These are phyloP conservation scores for Bovichtus variegatus DNA, from an alignment of 2,797 vertebrate genomes.

Conservation along the genomic window DNA sequence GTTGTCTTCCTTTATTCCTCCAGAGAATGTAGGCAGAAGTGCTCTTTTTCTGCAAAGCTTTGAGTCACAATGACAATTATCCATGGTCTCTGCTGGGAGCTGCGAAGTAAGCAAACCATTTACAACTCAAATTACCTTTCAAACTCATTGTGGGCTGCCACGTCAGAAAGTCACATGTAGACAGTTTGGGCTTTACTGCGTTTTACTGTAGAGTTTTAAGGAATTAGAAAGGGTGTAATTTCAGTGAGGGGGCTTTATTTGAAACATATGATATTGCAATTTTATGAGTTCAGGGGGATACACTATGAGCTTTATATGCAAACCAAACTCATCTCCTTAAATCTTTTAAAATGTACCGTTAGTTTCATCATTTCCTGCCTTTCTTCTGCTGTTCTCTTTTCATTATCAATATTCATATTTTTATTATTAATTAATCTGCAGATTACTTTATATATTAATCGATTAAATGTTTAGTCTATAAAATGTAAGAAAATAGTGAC, in stretches of 20 bases:
- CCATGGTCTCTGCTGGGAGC: constrained; percentile 18
- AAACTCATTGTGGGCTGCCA: background rate
- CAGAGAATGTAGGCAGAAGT: constrained; percentile 9
- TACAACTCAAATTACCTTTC: constrained; percentile 40
- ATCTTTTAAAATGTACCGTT: background rate
- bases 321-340: background rate
- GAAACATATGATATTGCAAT: background rate
- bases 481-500: no score
- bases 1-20: constrained; percentile 8
- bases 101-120: constrained; percentile 59
- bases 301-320: background rate
- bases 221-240: background rate
- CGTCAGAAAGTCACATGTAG: background rate
- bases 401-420: no score
- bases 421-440: no score
- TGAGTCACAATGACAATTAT: constrained; percentile 16
- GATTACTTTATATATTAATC: no score
- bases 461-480: no score
- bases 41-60: background rate
- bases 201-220: background rate
- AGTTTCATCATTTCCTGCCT: constrained; percentile 22
- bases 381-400: constrained; percentile 26
- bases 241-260: background rate
- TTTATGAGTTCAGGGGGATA: background rate
- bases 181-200: background rate